Conservation (phyloP, 1,140 invertebrate genomes). For the Leptopilina boulardi region DNA sequence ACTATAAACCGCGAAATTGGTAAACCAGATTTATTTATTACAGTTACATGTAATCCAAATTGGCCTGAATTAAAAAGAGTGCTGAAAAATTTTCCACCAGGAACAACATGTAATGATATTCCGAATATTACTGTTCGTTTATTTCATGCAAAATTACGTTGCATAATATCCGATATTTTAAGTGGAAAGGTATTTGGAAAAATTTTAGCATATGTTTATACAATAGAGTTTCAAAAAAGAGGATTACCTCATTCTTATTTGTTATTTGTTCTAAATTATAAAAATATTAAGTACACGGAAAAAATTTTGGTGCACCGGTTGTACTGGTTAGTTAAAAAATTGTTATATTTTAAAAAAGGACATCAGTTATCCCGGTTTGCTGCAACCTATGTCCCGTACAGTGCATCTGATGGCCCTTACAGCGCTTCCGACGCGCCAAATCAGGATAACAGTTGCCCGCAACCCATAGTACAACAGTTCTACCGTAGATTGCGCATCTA, state of each 20-base stretch:
- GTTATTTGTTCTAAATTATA: conserved; percentile 42
- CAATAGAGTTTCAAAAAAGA: conserved; percentile 42
- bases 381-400: too few species aligned
- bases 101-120: neutral
- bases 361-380: too few species aligned
- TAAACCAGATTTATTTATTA: conserved; percentile 39
- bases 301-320: too few species aligned
- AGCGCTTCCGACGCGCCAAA: too few species aligned
- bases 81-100: neutral
- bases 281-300: too few species aligned
- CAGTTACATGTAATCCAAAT: conserved; percentile 21
- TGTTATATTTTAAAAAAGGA: too few species aligned
- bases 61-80: conserved; percentile 27
- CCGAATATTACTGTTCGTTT: conserved; percentile 34
- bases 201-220: conserved; percentile 38
- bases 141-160: neutral
- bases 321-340: conserved; percentile 39
- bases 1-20: conserved; percentile 35
- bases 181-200: conserved; percentile 19
- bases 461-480: too few species aligned
- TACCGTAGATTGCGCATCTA: too few species aligned
- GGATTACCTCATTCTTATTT: conserved; percentile 31
- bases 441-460: too few species aligned
- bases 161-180: neutral
- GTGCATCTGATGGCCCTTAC: too few species aligned